Base-by-base conservation (phyloP, 2,113 vertebrate species). In the Cynocephalus volans region DNA sequence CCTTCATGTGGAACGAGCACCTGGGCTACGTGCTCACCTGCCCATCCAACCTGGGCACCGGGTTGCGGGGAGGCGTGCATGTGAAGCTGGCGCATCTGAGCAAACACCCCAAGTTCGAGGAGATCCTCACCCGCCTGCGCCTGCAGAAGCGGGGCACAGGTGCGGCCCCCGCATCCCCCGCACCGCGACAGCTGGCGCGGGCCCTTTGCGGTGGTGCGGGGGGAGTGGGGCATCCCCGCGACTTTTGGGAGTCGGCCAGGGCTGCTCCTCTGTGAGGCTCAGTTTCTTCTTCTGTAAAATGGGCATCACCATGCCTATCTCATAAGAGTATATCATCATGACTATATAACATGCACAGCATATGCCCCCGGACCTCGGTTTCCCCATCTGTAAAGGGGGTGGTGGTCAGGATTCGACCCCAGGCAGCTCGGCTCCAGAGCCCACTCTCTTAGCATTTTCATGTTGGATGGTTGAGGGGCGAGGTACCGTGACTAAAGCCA, bases 91-190 rank as follows among this genome's bases (percentile, higher is more conserved):
- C 99, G 94, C 98, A 99, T 96, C 99, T 99, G 93, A 99, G 99
- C 99, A 99, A 99, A 98, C 99, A 99, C 11, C 50, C 99, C 98
- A 99, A 99, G 97, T 99, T 99, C 4, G 99, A 99, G 96, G 99
- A 99, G 98, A 99, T 99, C 95, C 99, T 99, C 91, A 99, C 97
- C 96, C 99, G 99, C 54, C 99, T 99, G 95, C 99, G 99, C 82
- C 99, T 99, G 98, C 99, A 99, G 99, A 99, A 99, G 97, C 99
- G 99, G n/a, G 99, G 99, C 98, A 99, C 99, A 99, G 99, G 99
- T 99, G 81, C 45, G 82, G 18, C 83, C 17, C 19, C 17, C 1
- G 1, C 48, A 19, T 41, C 19, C 14, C 21, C 36, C 13, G 17
- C 33, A 26, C 28, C 15, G 0, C 17, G n/a, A 52, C 45, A 5